phyloP scores from a whole-genome alignment of 1,140 invertebrate genomes.

The Zaprionus capensis region DNA sequence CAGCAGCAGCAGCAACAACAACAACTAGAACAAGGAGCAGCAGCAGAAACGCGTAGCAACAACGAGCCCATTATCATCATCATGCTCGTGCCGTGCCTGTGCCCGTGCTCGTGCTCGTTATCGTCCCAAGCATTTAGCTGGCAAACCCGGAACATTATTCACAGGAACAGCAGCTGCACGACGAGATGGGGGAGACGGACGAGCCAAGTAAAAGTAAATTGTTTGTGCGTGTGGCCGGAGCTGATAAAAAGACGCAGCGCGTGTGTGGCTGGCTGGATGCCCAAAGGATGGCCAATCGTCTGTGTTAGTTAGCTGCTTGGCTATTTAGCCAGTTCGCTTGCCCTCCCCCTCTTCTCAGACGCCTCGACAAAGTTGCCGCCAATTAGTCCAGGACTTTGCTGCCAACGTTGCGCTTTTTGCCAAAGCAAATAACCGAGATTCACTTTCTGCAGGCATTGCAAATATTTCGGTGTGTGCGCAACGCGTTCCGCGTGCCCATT shows the following conservation, averaged over 20 bases:
- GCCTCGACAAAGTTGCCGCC: constrained; percentile 52
- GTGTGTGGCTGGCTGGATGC: constrained; percentile 18
- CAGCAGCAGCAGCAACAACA: constrained; percentile 43
- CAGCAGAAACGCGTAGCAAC: constrained; percentile 50
- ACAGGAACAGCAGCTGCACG: constrained; percentile 35
- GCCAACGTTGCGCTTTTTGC: constrained; percentile 36
- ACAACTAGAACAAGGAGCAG: constrained; percentile 30
- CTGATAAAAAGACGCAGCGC: constrained; percentile 50
- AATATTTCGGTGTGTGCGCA: constrained; percentile 43
- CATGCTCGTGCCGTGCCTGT: constrained; percentile 28
- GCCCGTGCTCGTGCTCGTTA: constrained; percentile 23
- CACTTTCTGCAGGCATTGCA: constrained; percentile 59
- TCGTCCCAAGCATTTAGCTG: constrained; percentile 64
- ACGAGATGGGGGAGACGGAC: neutral
- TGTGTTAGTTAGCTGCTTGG: constrained; percentile 24
- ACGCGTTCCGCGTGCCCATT: neutral
- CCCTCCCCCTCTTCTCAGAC: neutral
- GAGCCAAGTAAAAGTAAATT: constrained; percentile 29
- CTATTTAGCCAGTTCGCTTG: constrained; percentile 32
- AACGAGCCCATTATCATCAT: constrained; percentile 77
- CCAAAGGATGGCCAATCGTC: constrained; percentile 17
- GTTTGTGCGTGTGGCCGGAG: constrained; percentile 60
- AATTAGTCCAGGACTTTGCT: constrained; percentile 61
- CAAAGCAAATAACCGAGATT: constrained; percentile 49
- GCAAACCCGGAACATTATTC: constrained; percentile 71